Conservation (phyloP, 2,888 invertebrate genomes). For the Cephus spinipes region DNA sequence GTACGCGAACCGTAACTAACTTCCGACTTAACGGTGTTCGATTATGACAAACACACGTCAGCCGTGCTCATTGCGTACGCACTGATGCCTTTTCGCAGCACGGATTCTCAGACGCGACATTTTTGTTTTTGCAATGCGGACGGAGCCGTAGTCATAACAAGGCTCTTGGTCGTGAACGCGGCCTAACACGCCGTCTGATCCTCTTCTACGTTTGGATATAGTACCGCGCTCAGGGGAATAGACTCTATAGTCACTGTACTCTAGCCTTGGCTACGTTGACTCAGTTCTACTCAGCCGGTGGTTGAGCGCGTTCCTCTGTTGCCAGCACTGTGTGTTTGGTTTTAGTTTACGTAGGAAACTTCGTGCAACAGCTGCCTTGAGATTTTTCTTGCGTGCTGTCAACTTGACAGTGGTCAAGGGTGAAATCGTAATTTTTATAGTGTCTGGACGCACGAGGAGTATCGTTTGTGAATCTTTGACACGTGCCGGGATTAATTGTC, state of each 20-base stretch:
- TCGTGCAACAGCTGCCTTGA: neutral
- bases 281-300: slow-evolving; percentile 29
- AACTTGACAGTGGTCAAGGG: neutral
- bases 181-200: neutral
- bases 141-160: neutral
- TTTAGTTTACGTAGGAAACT: slow-evolving; percentile 20
- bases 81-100: neutral
- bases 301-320: slow-evolving; percentile 27
- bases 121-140: neutral
- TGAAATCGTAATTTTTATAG: neutral
- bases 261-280: neutral
- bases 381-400: neutral
- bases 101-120: neutral
- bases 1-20: neutral
- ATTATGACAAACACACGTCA: neutral
- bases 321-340: slow-evolving; percentile 22
- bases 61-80: neutral
- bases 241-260: slow-evolving; percentile 2
- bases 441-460: neutral
- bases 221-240: neutral
- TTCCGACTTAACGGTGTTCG: neutral
- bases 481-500: neutral
- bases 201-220: neutral
- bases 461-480: neutral
- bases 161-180: neutral